A percentile compares a stretch with the other conserved stretches of the same genome.
Evolutionary conservation across 2,113 vertebrate species (phyloP).

Genomic region (Delphinus delphis): DNA sequence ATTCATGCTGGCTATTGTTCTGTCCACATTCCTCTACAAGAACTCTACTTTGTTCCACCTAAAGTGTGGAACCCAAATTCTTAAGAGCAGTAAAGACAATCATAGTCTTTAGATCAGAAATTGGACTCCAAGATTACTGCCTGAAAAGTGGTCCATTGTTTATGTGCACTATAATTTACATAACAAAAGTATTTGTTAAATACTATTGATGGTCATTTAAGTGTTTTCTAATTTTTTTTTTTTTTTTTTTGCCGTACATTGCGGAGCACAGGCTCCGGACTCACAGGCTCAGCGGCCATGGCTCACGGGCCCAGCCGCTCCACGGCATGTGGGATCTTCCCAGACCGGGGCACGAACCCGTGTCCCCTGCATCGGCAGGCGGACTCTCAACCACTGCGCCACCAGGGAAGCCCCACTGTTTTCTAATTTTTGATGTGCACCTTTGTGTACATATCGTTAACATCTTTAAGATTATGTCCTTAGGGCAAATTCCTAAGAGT

Average conservation of each 20-base stretch:
- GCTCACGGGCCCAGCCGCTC: no score
- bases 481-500: conserved; percentile 19
- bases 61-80: conserved; percentile 21
- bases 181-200: not conserved
- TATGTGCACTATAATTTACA: not conserved
- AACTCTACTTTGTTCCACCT: conserved; percentile 13
- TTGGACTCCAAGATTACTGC: not conserved
- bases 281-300: no score
- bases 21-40: not conserved
- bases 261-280: no score
- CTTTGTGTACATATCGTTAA: not conserved
- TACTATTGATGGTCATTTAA: not conserved
- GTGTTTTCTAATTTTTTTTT: not conserved
- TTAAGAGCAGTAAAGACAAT: not conserved
- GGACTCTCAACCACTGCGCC: no score
- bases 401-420: not conserved
- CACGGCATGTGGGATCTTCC: no score
- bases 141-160: not conserved
- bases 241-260: no score
- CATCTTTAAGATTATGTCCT: not conserved
- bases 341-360: no score
- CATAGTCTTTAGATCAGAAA: conserved; percentile 10
- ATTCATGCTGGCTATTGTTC: not conserved
- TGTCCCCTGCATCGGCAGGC: no score
- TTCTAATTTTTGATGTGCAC: not conserved